Percentiles rank a stretch among this genome's conserved stretches.
Evolutionary conservation across 2,113 vertebrate genomes (phyloP).

Genomic region (Nothoprocta perdicaria): DNA sequence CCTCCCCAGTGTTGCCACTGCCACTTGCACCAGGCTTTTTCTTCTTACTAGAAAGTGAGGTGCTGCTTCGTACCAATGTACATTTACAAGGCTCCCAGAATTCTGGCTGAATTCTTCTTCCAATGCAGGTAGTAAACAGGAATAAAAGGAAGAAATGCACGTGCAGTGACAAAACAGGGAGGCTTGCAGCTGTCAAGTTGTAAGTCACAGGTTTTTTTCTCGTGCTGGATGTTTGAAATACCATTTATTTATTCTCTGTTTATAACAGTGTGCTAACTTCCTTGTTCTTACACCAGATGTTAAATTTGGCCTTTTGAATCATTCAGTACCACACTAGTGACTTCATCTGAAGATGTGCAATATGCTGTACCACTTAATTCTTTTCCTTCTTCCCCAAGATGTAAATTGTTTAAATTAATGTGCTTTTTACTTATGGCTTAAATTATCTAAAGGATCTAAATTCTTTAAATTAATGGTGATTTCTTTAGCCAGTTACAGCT

Average conservation of each 20-base stretch:
- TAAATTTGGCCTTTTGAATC: not conserved
- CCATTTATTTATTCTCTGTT: conserved; percentile 12
- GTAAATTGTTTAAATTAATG: not conserved
- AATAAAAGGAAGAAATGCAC: not conserved
- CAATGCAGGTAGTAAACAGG: conserved; percentile 3
- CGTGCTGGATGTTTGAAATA: not conserved
- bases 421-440: no score
- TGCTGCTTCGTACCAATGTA: not conserved
- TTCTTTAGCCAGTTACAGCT: not conserved
- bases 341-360: not conserved
- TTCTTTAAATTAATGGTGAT: not conserved
- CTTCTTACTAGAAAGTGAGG: not conserved
- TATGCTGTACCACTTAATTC: rapidly evolving
- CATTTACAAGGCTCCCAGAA: not conserved
- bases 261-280: not conserved
- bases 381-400: not conserved
- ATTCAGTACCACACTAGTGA: not conserved
- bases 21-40: not conserved
- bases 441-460: not conserved
- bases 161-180: not conserved
- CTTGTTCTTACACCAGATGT: not conserved
- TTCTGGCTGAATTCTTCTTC: not conserved
- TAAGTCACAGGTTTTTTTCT: not conserved
- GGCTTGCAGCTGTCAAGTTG: not conserved
- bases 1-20: not conserved